Evolutionary conservation across 30 jellyfish, hydroid and myxozoan species (phyloP).

Genomic region (Hydra vulgaris): DNA sequence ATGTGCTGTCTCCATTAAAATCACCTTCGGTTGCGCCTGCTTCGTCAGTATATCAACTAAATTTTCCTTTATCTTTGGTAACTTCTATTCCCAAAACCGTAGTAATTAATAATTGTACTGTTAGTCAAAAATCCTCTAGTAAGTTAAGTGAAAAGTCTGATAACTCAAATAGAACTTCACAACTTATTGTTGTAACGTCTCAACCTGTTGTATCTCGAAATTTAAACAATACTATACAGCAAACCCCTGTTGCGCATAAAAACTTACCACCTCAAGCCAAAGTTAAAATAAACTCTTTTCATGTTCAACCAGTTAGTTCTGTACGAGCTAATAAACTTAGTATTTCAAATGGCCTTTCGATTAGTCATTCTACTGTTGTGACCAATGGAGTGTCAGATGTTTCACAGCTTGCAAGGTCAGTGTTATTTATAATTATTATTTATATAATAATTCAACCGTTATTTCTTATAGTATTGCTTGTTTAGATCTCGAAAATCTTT

Average conservation of each 20-base stretch:
- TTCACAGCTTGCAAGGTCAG: not conserved
- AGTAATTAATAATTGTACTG: not conserved
- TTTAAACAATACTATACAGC: constrained; percentile 5
- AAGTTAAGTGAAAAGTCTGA: not conserved
- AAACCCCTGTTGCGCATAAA: constrained; percentile 18
- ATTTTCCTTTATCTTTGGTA: constrained; percentile 55
- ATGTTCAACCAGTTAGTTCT: constrained; percentile 27
- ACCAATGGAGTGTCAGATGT: constrained; percentile 17
- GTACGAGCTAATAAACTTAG: constrained; percentile 27
- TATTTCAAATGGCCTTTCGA: constrained; percentile 23
- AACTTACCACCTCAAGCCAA: not conserved
- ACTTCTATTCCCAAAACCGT: constrained; percentile 34
- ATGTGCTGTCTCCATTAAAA: constrained; percentile 30
- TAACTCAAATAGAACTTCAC: not conserved
- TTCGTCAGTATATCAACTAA: constrained; percentile 68
- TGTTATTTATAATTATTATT: too few relatives aligned
- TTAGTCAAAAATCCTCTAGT: not conserved
- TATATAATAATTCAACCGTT: too few relatives aligned
- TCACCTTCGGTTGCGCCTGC: constrained; percentile 92
- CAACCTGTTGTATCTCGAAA: constrained; percentile 18
- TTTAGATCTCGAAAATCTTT: not conserved
- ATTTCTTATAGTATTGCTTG: too few relatives aligned
- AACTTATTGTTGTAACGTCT: constrained; percentile 5
- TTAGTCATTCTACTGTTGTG: constrained; percentile 23
- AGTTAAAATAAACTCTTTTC: constrained; percentile 7